phyloP scores from a whole-genome alignment of 2,888 invertebrate genomes.

The Listrodromus nycthemerus region DNA sequence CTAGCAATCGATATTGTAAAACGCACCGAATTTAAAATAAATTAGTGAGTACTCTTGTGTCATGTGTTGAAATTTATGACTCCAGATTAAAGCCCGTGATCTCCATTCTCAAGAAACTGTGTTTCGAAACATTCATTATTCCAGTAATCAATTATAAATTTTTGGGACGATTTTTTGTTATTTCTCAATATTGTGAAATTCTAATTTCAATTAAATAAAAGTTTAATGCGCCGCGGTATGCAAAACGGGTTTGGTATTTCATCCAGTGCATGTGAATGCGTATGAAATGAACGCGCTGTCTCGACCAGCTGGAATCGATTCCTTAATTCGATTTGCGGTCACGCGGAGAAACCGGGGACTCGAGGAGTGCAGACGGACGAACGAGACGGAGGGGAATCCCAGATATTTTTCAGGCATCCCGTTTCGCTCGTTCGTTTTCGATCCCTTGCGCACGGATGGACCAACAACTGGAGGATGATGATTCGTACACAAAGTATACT shows the following conservation, averaged over 20 bases:
- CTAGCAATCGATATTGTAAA: too few species aligned
- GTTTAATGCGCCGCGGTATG: background rate
- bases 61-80: too few species aligned
- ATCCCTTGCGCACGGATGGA: slow-evolving; percentile 46
- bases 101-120: background rate
- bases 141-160: background rate
- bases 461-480: slow-evolving; percentile 75
- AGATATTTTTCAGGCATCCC: slow-evolving; percentile 58
- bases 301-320: slow-evolving; percentile 75
- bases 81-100: too few species aligned
- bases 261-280: slow-evolving; percentile 56
- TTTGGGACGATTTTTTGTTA: background rate
- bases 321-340: slow-evolving; percentile 81
- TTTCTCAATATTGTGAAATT: background rate
- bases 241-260: slow-evolving; percentile 22
- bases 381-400: slow-evolving; percentile 52
- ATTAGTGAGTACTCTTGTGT: too few species aligned
- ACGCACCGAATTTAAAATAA: too few species aligned
- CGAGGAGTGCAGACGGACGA: slow-evolving; percentile 53
- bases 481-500: slow-evolving; percentile 67
- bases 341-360: slow-evolving; percentile 71
- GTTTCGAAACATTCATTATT: background rate
- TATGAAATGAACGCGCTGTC: slow-evolving; percentile 54
- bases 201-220: slow-evolving; percentile 18
- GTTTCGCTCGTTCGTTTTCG: slow-evolving; percentile 40